Evolutionary conservation across 2,888 invertebrate species (phyloP), one percentile per base, ranked within the genome.

Genomic region (Aspidiotus destructor): DNA sequence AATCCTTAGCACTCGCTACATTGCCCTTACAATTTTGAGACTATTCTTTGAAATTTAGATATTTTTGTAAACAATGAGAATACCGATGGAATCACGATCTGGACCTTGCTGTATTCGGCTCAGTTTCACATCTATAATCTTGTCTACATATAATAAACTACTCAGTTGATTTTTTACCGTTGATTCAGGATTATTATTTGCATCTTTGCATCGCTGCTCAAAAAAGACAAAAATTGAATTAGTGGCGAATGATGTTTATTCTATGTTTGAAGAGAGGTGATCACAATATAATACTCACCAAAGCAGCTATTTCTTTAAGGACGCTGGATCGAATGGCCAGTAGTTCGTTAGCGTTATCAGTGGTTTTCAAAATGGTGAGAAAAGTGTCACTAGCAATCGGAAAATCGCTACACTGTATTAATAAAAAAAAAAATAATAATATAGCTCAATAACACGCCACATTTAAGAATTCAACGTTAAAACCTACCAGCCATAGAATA

Each of bases 91-190:
- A 44, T 69, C 69, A 62, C 69, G 16, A 57, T 69, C 69, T 11
- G 62, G 62, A 16, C 69, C 79, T 55, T 79, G 77, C 67, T 78
- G 78, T 73, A 84, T 78, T 10, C 81, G 77, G 44, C 79, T 76
- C 41, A 84, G 79, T 64, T 82, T 77, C 8, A 83, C 83, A 74
- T 92, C 89, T 70, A 93, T 84, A 40, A 89, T 83, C 75, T 86
- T 86, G 69, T 85, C 83, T 42, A 94, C 84, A 77, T 89, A 93
- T 72, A 86, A 81, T 69, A 95, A 79, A 73, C 92, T 92, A 69
- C 88, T 89, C 58, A 95, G 77, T 76, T 92, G 92, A 75, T 92
- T 92, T 73, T 92, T 90, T 65, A 92, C 86, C 65, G 84, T 81
- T 44, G 87, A 77, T 76, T 91, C 90, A 79, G 90, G 88, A 73